phyloP scores from a whole-genome alignment of 2,888 invertebrate species.

The Brachylomia viminalis region DNA sequence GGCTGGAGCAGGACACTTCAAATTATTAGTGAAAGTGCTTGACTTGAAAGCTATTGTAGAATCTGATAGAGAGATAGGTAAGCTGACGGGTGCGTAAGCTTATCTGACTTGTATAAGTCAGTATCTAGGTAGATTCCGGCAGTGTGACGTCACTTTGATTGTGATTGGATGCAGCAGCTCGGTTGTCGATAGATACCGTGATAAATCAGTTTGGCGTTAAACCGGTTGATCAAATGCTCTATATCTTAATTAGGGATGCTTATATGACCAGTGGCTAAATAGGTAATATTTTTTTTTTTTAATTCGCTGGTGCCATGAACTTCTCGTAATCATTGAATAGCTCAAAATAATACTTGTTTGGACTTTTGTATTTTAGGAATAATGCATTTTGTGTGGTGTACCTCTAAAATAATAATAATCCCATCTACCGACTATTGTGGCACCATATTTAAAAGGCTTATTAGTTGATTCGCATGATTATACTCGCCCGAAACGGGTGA shows the following conservation, averaged over 20 bases:
- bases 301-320: background rate
- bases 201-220: background rate
- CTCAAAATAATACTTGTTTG: background rate
- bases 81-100: background rate
- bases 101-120: background rate
- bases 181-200: background rate
- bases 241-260: too few relatives aligned
- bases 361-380: background rate
- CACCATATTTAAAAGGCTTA: too few relatives aligned
- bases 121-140: background rate
- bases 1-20: conserved; percentile 18
- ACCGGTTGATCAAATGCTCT: background rate
- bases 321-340: too few relatives aligned
- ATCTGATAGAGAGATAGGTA: background rate
- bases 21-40: conserved; percentile 42
- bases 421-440: too few relatives aligned
- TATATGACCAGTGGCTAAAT: background rate
- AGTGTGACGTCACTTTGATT: conserved; percentile 8
- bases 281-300: too few relatives aligned
- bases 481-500: too few relatives aligned
- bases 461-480: too few relatives aligned
- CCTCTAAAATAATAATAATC: background rate
- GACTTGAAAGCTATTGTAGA: background rate
- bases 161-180: background rate
- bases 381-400: background rate